Evolutionary conservation across 2,113 vertebrate genomes (phyloP), one percentile per base, ranked within the genome.

Genomic region (Sula dactylatra): DNA sequence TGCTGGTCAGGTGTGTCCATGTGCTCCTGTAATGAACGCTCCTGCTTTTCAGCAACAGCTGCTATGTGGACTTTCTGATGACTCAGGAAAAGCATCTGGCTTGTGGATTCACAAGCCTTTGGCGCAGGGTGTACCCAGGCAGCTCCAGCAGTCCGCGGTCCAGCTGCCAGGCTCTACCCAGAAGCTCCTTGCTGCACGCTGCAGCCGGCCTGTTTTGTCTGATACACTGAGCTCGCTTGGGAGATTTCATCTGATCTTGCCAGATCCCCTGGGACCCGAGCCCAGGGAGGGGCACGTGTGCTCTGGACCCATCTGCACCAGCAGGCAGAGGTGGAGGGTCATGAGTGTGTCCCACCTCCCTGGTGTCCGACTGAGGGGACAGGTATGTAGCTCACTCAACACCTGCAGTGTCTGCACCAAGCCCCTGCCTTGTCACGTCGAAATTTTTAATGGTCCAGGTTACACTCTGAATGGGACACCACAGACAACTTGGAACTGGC

Each of bases 61-160:
- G 50, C 86, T 40, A 0, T 17, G 8, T 14, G 49, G 59, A 17
- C 12, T 44, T 59, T 44, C 11, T 27, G 26, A 6, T 32, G 52
- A 15, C 17, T 71, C 38, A 3, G 66, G 66, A 86, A 32, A n/a
- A 80, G 38, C 0, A 0, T 5, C 20, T 4, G 13, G 12, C 42
- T 31, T 7, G 13, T 26, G 55, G 42, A 21, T 61, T 52, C 56
- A 6, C 11, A 21, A 45, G 7, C 26, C 19, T 24, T 26, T 18
- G 45, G 83, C 42, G 54, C 55, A 65, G 45, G 10, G 16, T 11
- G 59, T 19, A 25, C 36, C 47, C 59, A 40, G 54, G 59, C n/a
- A 45, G 52, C 67, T 34, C 42, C 67, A 40, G 52, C 62, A 38
- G 15, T 1, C 29, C 36, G 7, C 0, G 1, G 34, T 32, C 13